These are phyloP conservation scores for Phymorhynchus buccinoides DNA, from an alignment of 1,140 invertebrate genomes.

Conservation along the genomic window DNA sequence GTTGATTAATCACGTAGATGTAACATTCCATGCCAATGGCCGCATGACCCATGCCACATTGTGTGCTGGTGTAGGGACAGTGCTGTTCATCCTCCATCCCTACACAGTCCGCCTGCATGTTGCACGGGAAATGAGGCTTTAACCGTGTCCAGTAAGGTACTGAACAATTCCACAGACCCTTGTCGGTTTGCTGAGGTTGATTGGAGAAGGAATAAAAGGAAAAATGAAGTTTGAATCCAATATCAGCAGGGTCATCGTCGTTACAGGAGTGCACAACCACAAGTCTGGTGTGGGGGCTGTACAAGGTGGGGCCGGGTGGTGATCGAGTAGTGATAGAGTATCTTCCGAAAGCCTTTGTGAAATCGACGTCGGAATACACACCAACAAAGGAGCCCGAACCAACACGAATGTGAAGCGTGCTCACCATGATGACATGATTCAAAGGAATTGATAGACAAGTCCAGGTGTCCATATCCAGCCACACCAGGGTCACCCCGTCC, in stretches of 20 bases:
- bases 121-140: slow-evolving; percentile 5
- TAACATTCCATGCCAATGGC: background rate
- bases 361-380: background rate
- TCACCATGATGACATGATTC: background rate
- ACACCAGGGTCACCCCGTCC: background rate
- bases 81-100: slow-evolving; percentile 11
- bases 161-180: slow-evolving; percentile 28
- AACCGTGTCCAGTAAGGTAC: slow-evolving; percentile 27
- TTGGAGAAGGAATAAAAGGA: background rate
- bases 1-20: background rate
- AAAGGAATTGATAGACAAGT: background rate
- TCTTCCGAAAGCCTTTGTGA: background rate
- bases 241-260: no score
- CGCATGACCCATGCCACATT: background rate
- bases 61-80: slow-evolving; percentile 25
- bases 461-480: background rate
- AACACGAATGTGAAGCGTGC: background rate
- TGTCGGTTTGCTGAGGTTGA: background rate
- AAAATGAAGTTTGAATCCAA: slow-evolving; percentile 5
- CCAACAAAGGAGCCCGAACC: background rate
- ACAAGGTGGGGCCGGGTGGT: background rate
- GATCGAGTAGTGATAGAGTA: background rate
- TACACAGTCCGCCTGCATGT: slow-evolving; percentile 1
- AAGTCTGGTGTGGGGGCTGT: background rate
- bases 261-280: background rate